Evolutionary conservation across 2,113 vertebrate genomes (phyloP), one percentile per base, ranked within the genome.

Genomic region (Reinhardtius hippoglossoides): DNA sequence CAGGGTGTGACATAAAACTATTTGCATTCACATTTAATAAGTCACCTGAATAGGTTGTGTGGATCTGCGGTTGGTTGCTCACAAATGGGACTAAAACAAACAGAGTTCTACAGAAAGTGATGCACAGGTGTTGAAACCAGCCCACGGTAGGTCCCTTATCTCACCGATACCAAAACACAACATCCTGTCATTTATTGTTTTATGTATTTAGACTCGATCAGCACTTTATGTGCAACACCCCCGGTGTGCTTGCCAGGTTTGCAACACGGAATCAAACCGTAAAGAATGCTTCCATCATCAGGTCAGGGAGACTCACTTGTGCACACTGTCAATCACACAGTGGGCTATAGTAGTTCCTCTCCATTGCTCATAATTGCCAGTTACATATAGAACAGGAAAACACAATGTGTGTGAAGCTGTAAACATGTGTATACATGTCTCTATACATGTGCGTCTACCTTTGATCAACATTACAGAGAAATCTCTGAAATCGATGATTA

Each of bases 401-500:
- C 40, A n/a, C 6, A 55, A 37, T 54, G 26, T n/a, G 40, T 48
- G 16, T 37, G 37, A 67, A 40, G 9, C 46, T 68, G 18, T 44
- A 35, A 68, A 64, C 65, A 52, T 21, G 59, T 57, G 44, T 60
- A 8, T 8, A n/a, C 54, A 40, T 52, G 55, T 80, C 21, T 67
- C 0, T 35, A 1, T 44, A 50, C 46, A 24, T 82, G 9, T 46
- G 40, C 50, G 46, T 74, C 21, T 31, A 8, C 57, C 52, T 63
- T 63, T 67, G 10, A 69, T 60, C 26, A 40, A 40, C 27, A 73
- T 59, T 58, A 62, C 9, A 57, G 24, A 55, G n/a, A 74, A 31
- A 35, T 66, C 21, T 59, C 27, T 3, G 2, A 68, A 5, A 23
- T 4, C 48, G 27, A 75, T 18, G 10, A 57, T 5, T 50, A 52